Base-by-base conservation (phyloP, 2,888 invertebrate species). In the Desoria tigrina region DNA sequence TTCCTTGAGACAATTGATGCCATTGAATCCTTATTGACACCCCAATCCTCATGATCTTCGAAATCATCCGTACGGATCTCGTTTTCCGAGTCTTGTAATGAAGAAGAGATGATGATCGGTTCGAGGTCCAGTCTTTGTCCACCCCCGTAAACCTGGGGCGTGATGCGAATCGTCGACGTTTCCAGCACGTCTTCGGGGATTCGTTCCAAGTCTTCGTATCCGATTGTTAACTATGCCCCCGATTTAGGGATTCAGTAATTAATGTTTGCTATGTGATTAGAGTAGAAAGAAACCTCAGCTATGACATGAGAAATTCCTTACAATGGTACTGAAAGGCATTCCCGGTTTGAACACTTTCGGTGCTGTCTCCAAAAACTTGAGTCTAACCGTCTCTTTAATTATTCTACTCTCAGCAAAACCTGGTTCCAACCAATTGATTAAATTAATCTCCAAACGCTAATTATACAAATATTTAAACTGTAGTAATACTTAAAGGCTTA, bases 261-360 rank as follows among this genome's bases (percentile, higher is more conserved):
- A 39, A 9, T 11, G 9, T 39, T 16, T 39, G 9, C 9, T 39
- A 45, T 9, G 45, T 9, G 16, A 32, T 32, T 32, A 32, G 6
- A 4, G 32, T 32, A 32, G 11, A 32, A 11, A 32, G 32, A 53
- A 49, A 21, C 45, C n/a, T 62, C 32, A 32, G 6, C 11, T 7
- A 32, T 4, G 32, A 32, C 32, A 7, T 32, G 11, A 32, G 32
- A 7, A 32, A 32, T 4, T 32, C 32, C 81, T 79, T 78, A 84
- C 84, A 75, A 83, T 81, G 24, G 81, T 79, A 57, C 80, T 79
- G 73, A 84, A 81, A 1, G 82, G 81, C 75, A 83, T 80, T 58
- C 82, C 81, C 9, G 84, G 84, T 75, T 84, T 84, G 77, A 84
- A 85, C 42, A 83, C 80, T 64, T 82, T 78, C 1, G 84, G 81